Evolutionary conservation across 2,888 invertebrate genomes (phyloP), one percentile per base, ranked within the genome.

Genomic region (Lasioglossum morio): DNA sequence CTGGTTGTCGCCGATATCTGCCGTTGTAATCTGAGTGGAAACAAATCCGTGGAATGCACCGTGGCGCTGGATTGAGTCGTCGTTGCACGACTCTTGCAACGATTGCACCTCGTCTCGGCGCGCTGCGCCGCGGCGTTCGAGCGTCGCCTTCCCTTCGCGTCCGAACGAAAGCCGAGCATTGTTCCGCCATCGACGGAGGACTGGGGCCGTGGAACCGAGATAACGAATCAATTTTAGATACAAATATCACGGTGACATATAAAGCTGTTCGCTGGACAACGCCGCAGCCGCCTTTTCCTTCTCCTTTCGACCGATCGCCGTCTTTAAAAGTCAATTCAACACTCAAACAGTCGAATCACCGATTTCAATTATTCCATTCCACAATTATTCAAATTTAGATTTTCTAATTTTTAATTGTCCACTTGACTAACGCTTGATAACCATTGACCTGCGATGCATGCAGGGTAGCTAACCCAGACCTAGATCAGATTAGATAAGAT

Each of bases 11-110:
- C 79, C 89, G 86, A 88, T 90, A 90, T 90, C 90, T 81, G 81
- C 81, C 81, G 87, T 86, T 90, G 90, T 90, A 89, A 91, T 88
- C 90, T 85, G 91, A 91, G 91, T 84, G 87, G 87, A 88, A 91
- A 91, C 91, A 91, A 90, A 91, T 90, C 87, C 85, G 60, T 82
- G 90, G 90, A 90, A 91, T 91, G 91, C 86, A 77, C 75, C 74
- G 79, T 75, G 66, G 53, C 23, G 76, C 53, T 12, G 86, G 84
- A 91, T 90, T 90, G 88, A 89, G 87, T 89, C 88, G 90, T 91
- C 85, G 85, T 84, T 85, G 80, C 76, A 72, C 80, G 82, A 80
- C 86, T 72, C 53, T 53, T 53, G 53, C 53, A 53, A 82, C 84
- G 83, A 84, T 85, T 80, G 81, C 84, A 74, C 70, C 77, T 66